Evolutionary conservation across 92 coral and sea anemone species (phyloP).

Genomic region (Palythoa heliodiscus): DNA sequence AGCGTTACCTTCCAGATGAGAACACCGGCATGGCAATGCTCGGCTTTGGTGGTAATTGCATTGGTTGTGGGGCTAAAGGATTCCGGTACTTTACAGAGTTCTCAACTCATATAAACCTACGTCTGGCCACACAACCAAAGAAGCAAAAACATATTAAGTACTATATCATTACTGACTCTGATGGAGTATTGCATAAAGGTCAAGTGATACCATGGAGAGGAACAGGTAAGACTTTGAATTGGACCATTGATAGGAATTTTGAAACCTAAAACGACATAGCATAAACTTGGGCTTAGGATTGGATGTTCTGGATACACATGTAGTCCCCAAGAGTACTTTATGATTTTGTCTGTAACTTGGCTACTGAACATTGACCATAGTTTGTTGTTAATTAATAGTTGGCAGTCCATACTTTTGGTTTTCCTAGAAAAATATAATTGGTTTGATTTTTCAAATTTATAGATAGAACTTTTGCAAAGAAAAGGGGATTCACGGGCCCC

Average conservation of each 20-base stretch:
- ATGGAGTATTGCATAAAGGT: constrained; percentile 87
- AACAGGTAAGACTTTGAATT: constrained; percentile 14
- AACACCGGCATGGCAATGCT: constrained; percentile 84
- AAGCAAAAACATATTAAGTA: constrained; percentile 96
- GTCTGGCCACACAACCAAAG: constrained; percentile 96
- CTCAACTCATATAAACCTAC: constrained; percentile 91
- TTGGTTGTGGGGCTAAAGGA: constrained; percentile 97
- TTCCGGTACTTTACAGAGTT: constrained; percentile 98
- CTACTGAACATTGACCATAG: too few relatives aligned
- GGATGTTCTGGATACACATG: too few relatives aligned
- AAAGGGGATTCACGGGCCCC: too few relatives aligned
- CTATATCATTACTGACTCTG: constrained; percentile 74
- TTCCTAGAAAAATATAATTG: too few relatives aligned
- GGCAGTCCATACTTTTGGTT: too few relatives aligned
- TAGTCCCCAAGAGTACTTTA: too few relatives aligned
- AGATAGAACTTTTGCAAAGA: too few relatives aligned
- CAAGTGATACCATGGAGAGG: constrained; percentile 95
- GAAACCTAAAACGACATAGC: not conserved
- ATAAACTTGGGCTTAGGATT: too few relatives aligned
- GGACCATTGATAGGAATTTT: not conserved
- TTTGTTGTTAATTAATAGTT: too few relatives aligned
- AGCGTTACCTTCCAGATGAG: constrained; percentile 92
- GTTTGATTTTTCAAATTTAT: too few relatives aligned
- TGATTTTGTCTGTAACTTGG: too few relatives aligned
- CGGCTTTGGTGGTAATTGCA: constrained; percentile 94